Evolutionary conservation across 2,888 invertebrate genomes (phyloP).

Genomic region (Thereva unica): DNA sequence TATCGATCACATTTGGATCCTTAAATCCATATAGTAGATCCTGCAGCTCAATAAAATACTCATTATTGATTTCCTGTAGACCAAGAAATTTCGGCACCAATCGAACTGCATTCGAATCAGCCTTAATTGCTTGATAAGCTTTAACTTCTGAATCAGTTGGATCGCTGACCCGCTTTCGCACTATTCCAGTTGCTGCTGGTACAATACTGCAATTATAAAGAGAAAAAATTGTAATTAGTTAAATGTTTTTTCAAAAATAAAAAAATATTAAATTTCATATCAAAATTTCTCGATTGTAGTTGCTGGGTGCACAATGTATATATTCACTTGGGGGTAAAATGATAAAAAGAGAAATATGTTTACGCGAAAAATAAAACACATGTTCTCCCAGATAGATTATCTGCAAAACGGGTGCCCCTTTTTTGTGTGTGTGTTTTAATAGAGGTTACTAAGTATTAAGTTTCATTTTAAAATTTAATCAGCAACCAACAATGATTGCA

Average conservation of each 20-base stretch:
- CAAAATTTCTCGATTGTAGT: constrained; percentile 2
- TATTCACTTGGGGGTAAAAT: too few relatives aligned
- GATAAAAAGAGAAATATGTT: too few relatives aligned
- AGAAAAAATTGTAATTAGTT: constrained; percentile 19
- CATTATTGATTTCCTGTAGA: constrained; percentile 74
- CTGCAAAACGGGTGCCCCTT: too few relatives aligned
- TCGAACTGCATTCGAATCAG: constrained; percentile 64
- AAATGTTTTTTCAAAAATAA: background rate
- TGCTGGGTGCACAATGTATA: background rate
- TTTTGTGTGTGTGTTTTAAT: too few relatives aligned
- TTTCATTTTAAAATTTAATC: too few relatives aligned
- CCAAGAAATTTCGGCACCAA: constrained; percentile 83
- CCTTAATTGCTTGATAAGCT: constrained; percentile 78
- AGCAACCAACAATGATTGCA: too few relatives aligned
- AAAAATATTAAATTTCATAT: constrained; percentile 15
- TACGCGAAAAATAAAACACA: too few relatives aligned
- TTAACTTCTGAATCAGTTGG: constrained; percentile 73
- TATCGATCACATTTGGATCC: constrained; percentile 95
- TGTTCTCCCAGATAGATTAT: too few relatives aligned
- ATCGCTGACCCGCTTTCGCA: constrained; percentile 86
- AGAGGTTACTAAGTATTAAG: too few relatives aligned
- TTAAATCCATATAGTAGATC: constrained; percentile 88
- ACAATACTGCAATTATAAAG: constrained; percentile 68
- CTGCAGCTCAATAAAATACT: constrained; percentile 92
- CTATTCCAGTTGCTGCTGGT: constrained; percentile 89